These are phyloP conservation scores for Atta texana DNA, from an alignment of 1,140 invertebrate genomes.

Conservation along the genomic window DNA sequence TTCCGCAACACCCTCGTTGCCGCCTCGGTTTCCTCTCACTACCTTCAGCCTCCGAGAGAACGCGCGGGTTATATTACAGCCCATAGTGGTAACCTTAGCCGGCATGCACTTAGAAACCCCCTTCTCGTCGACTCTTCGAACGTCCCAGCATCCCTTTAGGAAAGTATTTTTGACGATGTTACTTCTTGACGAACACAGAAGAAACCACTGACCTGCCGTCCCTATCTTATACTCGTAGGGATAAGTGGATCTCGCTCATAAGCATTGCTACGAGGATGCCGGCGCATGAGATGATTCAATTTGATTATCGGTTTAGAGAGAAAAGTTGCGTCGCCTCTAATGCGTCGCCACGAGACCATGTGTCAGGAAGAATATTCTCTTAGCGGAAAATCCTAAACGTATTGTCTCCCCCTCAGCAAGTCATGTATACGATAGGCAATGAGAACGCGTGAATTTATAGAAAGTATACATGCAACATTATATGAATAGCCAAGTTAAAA, in stretches of 20 bases:
- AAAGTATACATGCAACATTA: not conserved
- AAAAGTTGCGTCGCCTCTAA: slow-evolving; percentile 60
- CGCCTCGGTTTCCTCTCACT: not conserved
- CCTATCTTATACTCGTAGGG: slow-evolving; percentile 8
- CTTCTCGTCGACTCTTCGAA: slow-evolving; percentile 61
- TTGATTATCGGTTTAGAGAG: slow-evolving; percentile 63
- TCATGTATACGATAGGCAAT: not conserved
- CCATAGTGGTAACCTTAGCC: slow-evolving; percentile 79
- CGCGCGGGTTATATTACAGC: slow-evolving; percentile 76
- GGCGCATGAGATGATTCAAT: slow-evolving; percentile 53
- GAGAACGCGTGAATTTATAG: not conserved
- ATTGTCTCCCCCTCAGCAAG: slow-evolving; percentile 29
- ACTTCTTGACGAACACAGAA: slow-evolving; percentile 65
- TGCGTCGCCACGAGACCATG: slow-evolving; percentile 27
- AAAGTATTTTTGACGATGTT: slow-evolving; percentile 79
- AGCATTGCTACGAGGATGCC: slow-evolving; percentile 47
- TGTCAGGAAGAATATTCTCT: slow-evolving; percentile 62
- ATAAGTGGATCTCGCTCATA: slow-evolving; percentile 69
- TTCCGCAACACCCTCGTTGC: slow-evolving; percentile 27
- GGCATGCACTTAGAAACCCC: slow-evolving; percentile 74
- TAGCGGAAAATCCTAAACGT: slow-evolving; percentile 42
- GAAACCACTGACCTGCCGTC: not conserved
- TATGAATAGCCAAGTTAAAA: too few species aligned
- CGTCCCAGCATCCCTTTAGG: slow-evolving; percentile 68
- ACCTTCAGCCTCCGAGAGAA: slow-evolving; percentile 42